These are phyloP conservation scores for Archaeoteleia sp. DNA, from an alignment of 2,888 invertebrate species.

Conservation along the genomic window DNA sequence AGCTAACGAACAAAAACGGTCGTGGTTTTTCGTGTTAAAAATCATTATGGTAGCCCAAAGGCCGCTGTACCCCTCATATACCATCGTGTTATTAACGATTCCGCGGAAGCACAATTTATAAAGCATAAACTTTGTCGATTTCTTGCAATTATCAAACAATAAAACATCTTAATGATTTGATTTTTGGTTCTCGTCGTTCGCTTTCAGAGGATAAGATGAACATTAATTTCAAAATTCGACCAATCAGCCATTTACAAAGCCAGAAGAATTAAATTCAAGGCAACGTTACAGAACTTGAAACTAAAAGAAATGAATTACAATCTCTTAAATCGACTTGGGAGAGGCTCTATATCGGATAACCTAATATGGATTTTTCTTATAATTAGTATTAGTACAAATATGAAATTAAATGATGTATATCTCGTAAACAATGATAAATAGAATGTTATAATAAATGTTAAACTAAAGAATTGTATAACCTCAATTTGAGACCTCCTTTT, in stretches of 20 bases:
- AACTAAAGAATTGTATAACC: too few relatives aligned
- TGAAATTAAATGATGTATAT: too few relatives aligned
- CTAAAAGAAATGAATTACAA: too few relatives aligned
- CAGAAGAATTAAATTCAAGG: constrained; percentile 34
- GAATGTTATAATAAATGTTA: too few relatives aligned
- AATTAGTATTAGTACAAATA: too few relatives aligned
- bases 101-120: constrained; percentile 72
- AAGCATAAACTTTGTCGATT: constrained; percentile 70
- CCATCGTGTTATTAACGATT: constrained; percentile 67
- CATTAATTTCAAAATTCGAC: constrained; percentile 43
- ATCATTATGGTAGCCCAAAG: constrained; percentile 63
- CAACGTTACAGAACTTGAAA: too few relatives aligned
- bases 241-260: constrained; percentile 41
- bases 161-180: constrained; percentile 68
- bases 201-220: constrained; percentile 36
- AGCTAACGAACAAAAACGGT: constrained; percentile 74
- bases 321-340: too few relatives aligned
- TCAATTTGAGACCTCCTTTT: too few relatives aligned
- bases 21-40: constrained; percentile 73
- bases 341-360: too few relatives aligned
- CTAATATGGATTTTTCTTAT: too few relatives aligned
- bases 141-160: constrained; percentile 67
- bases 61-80: constrained; percentile 27
- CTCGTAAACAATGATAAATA: too few relatives aligned
- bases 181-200: constrained; percentile 46